Evolutionary conservation across 1,140 invertebrate species (phyloP).

Genomic region (Marisa cornuarietis): DNA sequence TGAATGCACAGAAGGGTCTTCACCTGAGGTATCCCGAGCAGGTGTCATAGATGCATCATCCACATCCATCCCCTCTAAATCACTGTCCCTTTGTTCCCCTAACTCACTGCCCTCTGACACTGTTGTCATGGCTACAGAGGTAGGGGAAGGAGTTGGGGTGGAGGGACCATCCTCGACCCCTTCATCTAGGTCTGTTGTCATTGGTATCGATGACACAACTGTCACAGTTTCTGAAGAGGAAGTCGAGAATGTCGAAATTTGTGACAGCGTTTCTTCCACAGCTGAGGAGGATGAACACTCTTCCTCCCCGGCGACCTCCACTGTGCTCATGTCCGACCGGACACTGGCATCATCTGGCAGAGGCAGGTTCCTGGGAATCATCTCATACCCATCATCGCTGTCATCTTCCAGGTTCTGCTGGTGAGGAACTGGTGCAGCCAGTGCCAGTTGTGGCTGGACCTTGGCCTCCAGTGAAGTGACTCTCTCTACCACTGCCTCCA

Average conservation of each 20-base stretch:
- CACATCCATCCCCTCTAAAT: neutral
- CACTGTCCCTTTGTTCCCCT: neutral
- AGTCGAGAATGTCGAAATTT: neutral
- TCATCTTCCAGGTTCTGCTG: neutral
- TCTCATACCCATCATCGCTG: slow-evolving; percentile 18
- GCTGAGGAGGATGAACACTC: neutral
- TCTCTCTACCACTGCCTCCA: neutral
- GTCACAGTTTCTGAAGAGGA: neutral
- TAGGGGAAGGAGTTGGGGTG: slow-evolving; percentile 12
- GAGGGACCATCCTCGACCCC: neutral
- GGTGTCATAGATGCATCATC: neutral
- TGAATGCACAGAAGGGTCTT: neutral
- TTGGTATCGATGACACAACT: neutral
- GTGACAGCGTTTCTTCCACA: neutral
- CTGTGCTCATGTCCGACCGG: neutral
- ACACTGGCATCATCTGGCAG: slow-evolving; percentile 16
- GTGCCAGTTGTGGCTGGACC: slow-evolving; percentile 5
- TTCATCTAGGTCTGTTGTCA: slow-evolving; percentile 20
- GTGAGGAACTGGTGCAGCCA: neutral
- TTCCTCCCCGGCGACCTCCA: neutral
- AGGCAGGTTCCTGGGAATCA: slow-evolving; percentile 18
- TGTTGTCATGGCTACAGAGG: neutral
- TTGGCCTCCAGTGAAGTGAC: neutral
- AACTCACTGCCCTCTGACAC: neutral
- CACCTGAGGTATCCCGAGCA: neutral